These are phyloP conservation scores for Conus betulinus DNA, from an alignment of 1,140 invertebrate genomes.

Conservation along the genomic window DNA sequence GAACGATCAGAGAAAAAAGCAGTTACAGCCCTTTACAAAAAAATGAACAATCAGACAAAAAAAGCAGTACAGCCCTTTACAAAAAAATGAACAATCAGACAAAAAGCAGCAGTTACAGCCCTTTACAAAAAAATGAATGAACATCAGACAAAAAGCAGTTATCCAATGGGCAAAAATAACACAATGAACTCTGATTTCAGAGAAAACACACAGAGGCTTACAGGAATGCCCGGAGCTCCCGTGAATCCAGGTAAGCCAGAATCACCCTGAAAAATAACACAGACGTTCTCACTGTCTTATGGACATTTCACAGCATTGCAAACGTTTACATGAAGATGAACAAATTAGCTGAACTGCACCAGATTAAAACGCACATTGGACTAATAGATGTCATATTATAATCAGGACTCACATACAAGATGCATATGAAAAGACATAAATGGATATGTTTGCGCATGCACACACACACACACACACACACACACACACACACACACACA, in stretches of 20 bases:
- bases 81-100: no score
- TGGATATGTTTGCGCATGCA: neutral
- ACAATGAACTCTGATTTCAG: no score
- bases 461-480: neutral
- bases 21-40: no score
- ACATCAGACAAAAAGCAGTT: no score
- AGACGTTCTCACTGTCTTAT: neutral
- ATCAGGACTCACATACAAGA: neutral
- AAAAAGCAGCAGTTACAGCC: no score
- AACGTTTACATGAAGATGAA: neutral
- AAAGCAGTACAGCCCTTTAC: no score
- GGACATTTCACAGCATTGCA: neutral
- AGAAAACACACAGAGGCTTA: slow-evolving; percentile 55
- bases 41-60: no score
- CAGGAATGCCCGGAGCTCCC: slow-evolving; percentile 68
- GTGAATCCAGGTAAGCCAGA: slow-evolving; percentile 66
- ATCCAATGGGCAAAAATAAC: no score
- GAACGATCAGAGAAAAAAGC: no score
- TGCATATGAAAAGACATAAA: neutral
- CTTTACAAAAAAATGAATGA: no score
- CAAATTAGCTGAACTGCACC: neutral
- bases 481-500: no score
- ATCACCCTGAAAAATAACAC: slow-evolving; percentile 63
- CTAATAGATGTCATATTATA: no score
- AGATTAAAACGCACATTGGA: neutral